Percentiles rank a stretch among this genome's conserved stretches.
Conservation (phyloP, 2,888 invertebrate genomes). For the Scaptomyza cyrtandrae region DNA sequence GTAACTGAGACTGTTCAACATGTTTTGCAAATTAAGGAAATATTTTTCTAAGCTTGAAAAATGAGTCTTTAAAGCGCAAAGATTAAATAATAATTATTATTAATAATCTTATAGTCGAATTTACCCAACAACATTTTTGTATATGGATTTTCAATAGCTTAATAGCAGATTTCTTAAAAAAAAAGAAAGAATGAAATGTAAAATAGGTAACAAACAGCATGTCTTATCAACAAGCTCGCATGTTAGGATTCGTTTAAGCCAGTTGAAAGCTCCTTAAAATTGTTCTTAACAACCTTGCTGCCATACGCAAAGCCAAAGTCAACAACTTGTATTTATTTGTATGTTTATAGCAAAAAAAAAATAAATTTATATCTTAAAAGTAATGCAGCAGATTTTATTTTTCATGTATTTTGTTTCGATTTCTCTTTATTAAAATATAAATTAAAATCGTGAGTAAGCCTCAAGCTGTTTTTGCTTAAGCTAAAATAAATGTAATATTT, state of each 20-base stretch:
- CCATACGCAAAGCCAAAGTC: not conserved
- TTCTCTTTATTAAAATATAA: not conserved
- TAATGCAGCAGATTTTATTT: not conserved
- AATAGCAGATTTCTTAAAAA: not conserved
- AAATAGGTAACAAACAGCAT: too few species aligned
- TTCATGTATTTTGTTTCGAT: not conserved
- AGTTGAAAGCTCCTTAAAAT: conserved; percentile 16
- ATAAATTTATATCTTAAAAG: not conserved
- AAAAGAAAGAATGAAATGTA: not conserved
- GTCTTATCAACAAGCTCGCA: conserved; percentile 1
- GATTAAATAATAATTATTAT: too few species aligned
- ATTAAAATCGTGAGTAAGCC: not conserved
- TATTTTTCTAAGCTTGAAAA: not conserved
- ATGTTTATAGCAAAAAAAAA: not conserved
- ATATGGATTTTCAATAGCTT: not conserved
- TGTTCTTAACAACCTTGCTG: not conserved
- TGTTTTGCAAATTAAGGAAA: not conserved
- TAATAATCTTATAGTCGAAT: not conserved
- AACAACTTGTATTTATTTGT: conserved; percentile 9
- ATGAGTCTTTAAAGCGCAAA: not conserved
- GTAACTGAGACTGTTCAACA: not conserved
- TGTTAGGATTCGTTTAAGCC: conserved; percentile 9
- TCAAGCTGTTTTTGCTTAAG: not conserved
- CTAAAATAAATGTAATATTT: not conserved
- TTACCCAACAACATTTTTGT: not conserved